phyloP scores from a whole-genome alignment of 2,113 vertebrate species.

The Labrus mixtus region DNA sequence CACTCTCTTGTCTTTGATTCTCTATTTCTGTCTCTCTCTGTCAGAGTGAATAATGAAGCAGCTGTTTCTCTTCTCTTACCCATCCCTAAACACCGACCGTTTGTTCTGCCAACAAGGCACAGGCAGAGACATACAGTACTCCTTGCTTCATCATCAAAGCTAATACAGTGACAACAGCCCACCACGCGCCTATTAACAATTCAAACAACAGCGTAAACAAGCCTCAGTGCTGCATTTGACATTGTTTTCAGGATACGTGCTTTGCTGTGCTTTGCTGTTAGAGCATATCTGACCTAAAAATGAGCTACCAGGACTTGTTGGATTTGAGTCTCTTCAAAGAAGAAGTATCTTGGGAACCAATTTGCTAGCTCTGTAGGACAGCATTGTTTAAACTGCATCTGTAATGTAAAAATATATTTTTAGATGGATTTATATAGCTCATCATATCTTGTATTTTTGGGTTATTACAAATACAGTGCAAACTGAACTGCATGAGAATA shows the following conservation, averaged over 20 bases:
- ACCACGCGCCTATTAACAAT: conserved; percentile 59
- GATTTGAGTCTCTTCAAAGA: conserved; percentile 76
- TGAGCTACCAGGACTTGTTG: conserved; percentile 70
- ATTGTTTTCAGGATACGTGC: conserved; percentile 52
- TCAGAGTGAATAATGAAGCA: conserved; percentile 53
- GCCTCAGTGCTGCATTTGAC: conserved; percentile 42
- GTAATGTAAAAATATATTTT: conserved; percentile 70
- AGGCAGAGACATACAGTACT: conserved; percentile 28
- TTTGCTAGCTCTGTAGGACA: conserved; percentile 69
- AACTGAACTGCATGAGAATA: not conserved
- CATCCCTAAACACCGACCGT: conserved; percentile 26
- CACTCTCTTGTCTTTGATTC: conserved; percentile 50
- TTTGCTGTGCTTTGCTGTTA: conserved; percentile 56
- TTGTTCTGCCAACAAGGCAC: conserved; percentile 35
- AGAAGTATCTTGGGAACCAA: conserved; percentile 76
- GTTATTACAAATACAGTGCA: conserved; percentile 15
- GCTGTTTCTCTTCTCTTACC: conserved; percentile 38
- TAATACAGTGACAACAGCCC: conserved; percentile 46
- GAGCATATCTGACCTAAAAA: conserved; percentile 75
- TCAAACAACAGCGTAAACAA: conserved; percentile 68
- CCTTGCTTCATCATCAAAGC: conserved; percentile 49
- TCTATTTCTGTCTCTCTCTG: conserved; percentile 57
- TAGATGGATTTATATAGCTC: conserved; percentile 59
- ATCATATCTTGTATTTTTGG: conserved; percentile 31
- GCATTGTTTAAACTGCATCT: conserved; percentile 68